phyloP scores from a whole-genome alignment of 2,888 invertebrate species.

The Magallana nippona region DNA sequence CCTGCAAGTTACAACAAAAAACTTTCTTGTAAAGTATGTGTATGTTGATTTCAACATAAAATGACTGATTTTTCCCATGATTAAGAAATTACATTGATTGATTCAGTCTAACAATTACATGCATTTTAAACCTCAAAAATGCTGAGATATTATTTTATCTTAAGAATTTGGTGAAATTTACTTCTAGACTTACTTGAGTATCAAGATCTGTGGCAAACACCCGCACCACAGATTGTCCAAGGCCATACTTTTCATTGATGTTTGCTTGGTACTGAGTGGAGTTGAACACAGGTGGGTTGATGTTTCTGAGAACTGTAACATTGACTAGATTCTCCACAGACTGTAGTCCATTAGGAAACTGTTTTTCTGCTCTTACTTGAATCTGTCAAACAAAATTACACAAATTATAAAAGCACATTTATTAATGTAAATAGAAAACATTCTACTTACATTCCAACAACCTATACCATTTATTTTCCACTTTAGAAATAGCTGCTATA shows the following conservation, averaged over 20 bases:
- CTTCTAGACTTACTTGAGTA: conserved; percentile 43
- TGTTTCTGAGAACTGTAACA: conserved; percentile 59
- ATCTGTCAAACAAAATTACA: conserved; percentile 36
- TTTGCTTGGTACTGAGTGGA: conserved; percentile 35
- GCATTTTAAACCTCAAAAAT: background rate
- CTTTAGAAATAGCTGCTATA: too few species aligned
- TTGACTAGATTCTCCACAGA: conserved; percentile 41
- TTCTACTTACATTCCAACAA: too few species aligned
- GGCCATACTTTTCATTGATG: conserved; percentile 39
- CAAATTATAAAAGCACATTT: background rate
- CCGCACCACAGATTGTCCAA: conserved; percentile 50
- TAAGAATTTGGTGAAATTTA: background rate
- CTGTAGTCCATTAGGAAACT: conserved; percentile 45
- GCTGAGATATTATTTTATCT: background rate
- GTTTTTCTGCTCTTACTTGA: conserved; percentile 45
- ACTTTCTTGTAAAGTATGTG: too few species aligned
- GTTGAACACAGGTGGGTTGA: conserved; percentile 60
- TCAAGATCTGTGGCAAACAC: conserved; percentile 57
- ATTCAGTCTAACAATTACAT: too few species aligned
- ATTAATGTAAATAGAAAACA: too few species aligned
- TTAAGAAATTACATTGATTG: too few species aligned
- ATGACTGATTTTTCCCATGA: too few species aligned
- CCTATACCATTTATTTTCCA: too few species aligned
- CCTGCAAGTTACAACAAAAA: conserved; percentile 50
- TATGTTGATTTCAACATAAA: too few species aligned